A percentile compares a stretch with the other conserved stretches of the same genome.
These are phyloP conservation scores for Apodemia mormo DNA, from an alignment of 2,888 invertebrate genomes.

Conservation along the genomic window DNA sequence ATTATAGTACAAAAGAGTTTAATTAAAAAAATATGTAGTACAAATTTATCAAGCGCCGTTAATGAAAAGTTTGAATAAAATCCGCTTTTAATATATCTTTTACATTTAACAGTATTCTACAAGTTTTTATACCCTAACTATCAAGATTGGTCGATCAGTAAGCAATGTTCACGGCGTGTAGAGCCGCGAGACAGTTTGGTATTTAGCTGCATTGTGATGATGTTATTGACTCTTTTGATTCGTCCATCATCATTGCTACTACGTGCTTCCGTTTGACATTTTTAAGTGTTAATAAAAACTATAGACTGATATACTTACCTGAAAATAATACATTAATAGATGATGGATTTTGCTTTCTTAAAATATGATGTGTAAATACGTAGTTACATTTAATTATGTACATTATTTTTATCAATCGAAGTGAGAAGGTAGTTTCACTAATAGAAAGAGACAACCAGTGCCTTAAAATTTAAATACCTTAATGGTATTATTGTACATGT, in stretches of 20 bases:
- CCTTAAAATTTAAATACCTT: too few relatives aligned
- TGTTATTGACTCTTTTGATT: constrained; percentile 68
- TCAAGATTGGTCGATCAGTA: constrained; percentile 48
- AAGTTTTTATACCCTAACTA: constrained; percentile 44
- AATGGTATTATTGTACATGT: too few relatives aligned
- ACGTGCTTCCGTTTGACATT: constrained; percentile 49
- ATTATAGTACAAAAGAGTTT: too few relatives aligned
- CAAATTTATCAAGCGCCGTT: too few relatives aligned
- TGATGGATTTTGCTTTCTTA: background rate
- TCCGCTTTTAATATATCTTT: background rate
- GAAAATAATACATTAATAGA: constrained; percentile 1
- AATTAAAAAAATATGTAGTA: too few relatives aligned
- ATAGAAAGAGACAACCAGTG: too few relatives aligned
- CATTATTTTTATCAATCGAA: too few relatives aligned
- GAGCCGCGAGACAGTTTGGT: constrained; percentile 73
- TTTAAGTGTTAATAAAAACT: constrained; percentile 20
- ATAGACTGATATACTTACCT: constrained; percentile 5
- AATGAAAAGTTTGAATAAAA: too few relatives aligned
- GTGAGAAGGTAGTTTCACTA: too few relatives aligned
- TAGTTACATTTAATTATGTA: too few relatives aligned
- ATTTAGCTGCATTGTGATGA: constrained; percentile 72
- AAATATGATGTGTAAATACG: background rate
- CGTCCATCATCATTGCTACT: constrained; percentile 52
- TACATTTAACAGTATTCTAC: background rate
- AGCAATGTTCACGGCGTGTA: constrained; percentile 55